Conservation (phyloP, 2,888 invertebrate genomes). For the Drosophila seclusa region DNA sequence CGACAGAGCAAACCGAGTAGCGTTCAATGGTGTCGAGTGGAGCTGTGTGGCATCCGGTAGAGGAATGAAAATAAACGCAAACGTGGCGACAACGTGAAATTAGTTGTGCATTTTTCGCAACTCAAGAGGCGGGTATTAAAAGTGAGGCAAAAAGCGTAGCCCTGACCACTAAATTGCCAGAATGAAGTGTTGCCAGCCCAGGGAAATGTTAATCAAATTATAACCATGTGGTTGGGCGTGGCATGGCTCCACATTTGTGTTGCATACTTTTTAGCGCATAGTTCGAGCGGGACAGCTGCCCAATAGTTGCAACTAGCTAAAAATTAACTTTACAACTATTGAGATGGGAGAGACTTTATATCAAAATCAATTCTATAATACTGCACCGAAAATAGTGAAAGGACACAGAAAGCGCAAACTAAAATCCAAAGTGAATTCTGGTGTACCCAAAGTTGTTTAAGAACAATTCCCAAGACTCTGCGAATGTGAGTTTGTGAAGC, state of each 20-base stretch:
- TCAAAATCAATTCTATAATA: slow-evolving; percentile 48
- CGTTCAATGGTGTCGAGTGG: slow-evolving; percentile 57
- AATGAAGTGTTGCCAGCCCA: slow-evolving; percentile 53
- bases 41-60: slow-evolving; percentile 32
- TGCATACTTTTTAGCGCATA: slow-evolving; percentile 60
- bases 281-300: slow-evolving; percentile 42
- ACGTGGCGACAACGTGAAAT: slow-evolving; percentile 75
- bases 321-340: slow-evolving; percentile 40
- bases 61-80: slow-evolving; percentile 57
- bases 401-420: slow-evolving; percentile 2
- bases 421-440: slow-evolving; percentile 7
- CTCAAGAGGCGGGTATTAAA: slow-evolving; percentile 56
- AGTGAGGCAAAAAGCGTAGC: slow-evolving; percentile 15
- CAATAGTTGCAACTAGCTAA: slow-evolving; percentile 55
- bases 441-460: slow-evolving; percentile 16
- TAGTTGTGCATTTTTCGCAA: slow-evolving; percentile 72
- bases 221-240: slow-evolving; percentile 62
- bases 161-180: slow-evolving; percentile 71
- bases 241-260: slow-evolving; percentile 16
- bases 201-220: slow-evolving; percentile 76
- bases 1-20: slow-evolving; percentile 49
- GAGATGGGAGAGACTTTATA: slow-evolving; percentile 23
- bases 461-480: slow-evolving; percentile 8
- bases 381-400: slow-evolving; percentile 21
- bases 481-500: neutral